Base-by-base conservation (phyloP, 2,888 invertebrate species). In the Leucophora obtusa region DNA sequence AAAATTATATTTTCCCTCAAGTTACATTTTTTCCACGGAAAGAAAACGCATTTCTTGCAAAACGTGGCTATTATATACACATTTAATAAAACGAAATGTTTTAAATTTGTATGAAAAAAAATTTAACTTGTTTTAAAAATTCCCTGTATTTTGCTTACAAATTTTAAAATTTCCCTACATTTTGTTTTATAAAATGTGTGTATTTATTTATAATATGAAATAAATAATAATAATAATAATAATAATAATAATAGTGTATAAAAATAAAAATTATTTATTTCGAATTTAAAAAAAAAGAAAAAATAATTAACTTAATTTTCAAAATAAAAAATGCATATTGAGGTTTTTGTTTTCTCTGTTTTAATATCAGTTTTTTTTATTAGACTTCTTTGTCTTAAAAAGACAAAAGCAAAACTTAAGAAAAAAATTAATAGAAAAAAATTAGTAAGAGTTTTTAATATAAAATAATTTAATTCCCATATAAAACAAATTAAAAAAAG, bases 351-450 rank as follows among this genome's bases (percentile, higher is more conserved):
- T 69, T 47, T 70, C 28, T 73, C 60, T 56, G 28, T 72, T 77
- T 15, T 54, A 68, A 79, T 79, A 59, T 70, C 69, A 70, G 18
- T 58, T 56, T 66, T 43, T 74, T 53, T 62, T 68, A 68, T 74
- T 79, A 53, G 38, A 7, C 59, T 63, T 33, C n/a, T 65, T 73
- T 65, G 65, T 53, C 53, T 63, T n/a, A 33, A 68, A 15, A 33
- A 68, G 73, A 51, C 63, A 79, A 60, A 63, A 10, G 14, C 53
- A 18, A 65, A 71, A 69, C 8, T 38, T 38, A 28, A 21, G 11
- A 43, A 38, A 38, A 11, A 66, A 59, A 73, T 38, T 35, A 35
- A 50, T 18, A 17, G 53, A 50, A 58, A 73, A 54, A 54, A 7
- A 43, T 10, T 38, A 17, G 24, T 51, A n/a, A 7, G 58, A 51